Evolutionary conservation across 2,797 vertebrate species (phyloP), one percentile per base, ranked within the genome.

Genomic region (Clarias platycephalus): DNA sequence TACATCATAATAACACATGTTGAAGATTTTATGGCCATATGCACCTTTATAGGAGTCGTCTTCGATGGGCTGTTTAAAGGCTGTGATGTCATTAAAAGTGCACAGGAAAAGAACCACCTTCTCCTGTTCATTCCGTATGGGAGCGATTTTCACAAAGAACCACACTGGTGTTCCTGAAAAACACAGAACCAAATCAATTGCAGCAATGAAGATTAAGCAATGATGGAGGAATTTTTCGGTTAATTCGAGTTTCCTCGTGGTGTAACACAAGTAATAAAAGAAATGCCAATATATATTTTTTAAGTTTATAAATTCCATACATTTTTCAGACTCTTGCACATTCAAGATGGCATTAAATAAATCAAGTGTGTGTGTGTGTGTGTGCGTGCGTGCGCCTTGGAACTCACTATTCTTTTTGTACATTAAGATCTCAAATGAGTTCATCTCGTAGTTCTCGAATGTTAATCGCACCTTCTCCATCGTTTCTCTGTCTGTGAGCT

Each of bases 331-430:
- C 49, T 89, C 64, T 87, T 88, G 76, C 72, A 84, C 86, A 84
- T 88, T 85, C 40, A 86, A 89, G 88, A 37, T 86, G 55, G 31
- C 80, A 79, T 75, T 86, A 91, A 93, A 85, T 90, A 84, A 92
- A 86, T 68, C 1, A 62, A 71, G 53, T 82, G 63, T 76, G 40
- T 63, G 40, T 63, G 57, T 67, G 24, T 68, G 80, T 16, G 53
- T 16, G 57, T n/a, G 63, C n/a, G 10, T 67, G 13, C 63, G 81
- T 82, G 4, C 83, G 40, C 64, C 15, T 37, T 64, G 22, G 63
- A 88, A 98, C 98, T 99, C 95, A 99, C 98, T 94, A 94, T 99
- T 99, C 88, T 99, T 99, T 94, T 98, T 99, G 94, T 99, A 99
- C 98, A 99, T 99, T 89, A 99, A 92, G 91, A 99, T 99, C 94